Conservation (phyloP, 2,797 vertebrate species). For the Oceanodroma leucorhoa region DNA sequence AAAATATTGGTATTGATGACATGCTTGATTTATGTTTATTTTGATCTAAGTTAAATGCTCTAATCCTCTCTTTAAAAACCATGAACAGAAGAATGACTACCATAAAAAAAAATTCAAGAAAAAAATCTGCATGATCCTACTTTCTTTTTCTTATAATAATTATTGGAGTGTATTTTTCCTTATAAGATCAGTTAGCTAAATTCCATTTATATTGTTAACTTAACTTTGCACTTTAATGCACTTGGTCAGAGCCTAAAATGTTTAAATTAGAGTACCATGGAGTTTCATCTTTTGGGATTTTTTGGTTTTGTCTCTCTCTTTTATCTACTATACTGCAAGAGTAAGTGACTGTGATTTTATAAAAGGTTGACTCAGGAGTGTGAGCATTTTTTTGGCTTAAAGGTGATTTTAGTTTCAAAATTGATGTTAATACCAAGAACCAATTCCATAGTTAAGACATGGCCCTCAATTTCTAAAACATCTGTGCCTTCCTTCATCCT, state of each 20-base stretch:
- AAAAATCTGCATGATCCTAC: neutral
- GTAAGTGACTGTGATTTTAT: neutral
- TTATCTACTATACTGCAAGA: neutral
- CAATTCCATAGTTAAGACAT: neutral
- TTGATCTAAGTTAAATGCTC: neutral
- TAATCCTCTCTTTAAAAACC: constrained; percentile 16
- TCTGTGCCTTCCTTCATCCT: neutral
- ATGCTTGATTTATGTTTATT: constrained; percentile 2
- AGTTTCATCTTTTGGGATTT: neutral
- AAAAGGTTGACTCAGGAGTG: neutral
- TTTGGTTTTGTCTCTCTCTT: neutral
- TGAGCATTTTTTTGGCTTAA: neutral
- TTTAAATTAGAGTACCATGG: neutral
- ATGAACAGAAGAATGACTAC: neutral
- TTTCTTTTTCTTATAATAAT: neutral
- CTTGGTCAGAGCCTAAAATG: neutral
- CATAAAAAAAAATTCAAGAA: neutral
- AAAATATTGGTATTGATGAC: neutral
- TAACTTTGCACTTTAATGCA: neutral
- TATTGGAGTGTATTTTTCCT: neutral
- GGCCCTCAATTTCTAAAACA: neutral
- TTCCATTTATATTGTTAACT: neutral
- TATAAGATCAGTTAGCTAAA: neutral
- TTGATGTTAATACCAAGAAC: neutral
- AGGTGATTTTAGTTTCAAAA: neutral